Conservation (phyloP, 2,797 vertebrate genomes). For the Acrossocheilus fasciatus region DNA sequence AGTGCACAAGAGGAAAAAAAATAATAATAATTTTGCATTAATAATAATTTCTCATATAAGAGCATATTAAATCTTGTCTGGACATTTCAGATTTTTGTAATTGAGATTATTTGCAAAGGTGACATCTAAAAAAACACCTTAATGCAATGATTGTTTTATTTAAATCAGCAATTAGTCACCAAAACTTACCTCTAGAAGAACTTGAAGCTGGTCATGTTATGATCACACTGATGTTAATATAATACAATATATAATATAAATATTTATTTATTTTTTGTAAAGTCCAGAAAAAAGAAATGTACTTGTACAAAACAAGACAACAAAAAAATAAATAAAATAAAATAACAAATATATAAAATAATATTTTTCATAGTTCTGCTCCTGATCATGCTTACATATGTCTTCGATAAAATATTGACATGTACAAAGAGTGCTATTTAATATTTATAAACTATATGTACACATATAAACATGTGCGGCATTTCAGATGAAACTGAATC, state of each 20-base stretch:
- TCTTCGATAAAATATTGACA: not conserved
- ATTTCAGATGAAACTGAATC: not conserved
- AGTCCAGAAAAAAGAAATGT: too few relatives aligned
- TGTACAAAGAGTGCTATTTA: not conserved
- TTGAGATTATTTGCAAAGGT: too few relatives aligned
- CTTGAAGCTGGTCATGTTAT: not conserved
- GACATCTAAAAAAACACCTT: too few relatives aligned
- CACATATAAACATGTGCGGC: not conserved
- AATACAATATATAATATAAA: too few relatives aligned
- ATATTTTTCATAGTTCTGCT: not conserved
- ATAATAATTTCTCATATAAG: too few relatives aligned
- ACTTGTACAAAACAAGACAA: not conserved
- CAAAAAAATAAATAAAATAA: not conserved
- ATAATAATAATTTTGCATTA: too few relatives aligned
- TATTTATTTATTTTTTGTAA: not conserved
- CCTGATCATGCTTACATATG: not conserved
- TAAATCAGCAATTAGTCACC: too few relatives aligned
- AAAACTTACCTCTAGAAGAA: not conserved
- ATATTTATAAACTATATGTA: not conserved
- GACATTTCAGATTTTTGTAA: not conserved
- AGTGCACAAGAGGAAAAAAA: too few relatives aligned
- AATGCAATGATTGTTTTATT: too few relatives aligned
- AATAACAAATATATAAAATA: not conserved
- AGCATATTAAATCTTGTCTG: not conserved
- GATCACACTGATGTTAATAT: not conserved